phyloP scores from a whole-genome alignment of 2,888 invertebrate species.

The Parthenolecanium corni region DNA sequence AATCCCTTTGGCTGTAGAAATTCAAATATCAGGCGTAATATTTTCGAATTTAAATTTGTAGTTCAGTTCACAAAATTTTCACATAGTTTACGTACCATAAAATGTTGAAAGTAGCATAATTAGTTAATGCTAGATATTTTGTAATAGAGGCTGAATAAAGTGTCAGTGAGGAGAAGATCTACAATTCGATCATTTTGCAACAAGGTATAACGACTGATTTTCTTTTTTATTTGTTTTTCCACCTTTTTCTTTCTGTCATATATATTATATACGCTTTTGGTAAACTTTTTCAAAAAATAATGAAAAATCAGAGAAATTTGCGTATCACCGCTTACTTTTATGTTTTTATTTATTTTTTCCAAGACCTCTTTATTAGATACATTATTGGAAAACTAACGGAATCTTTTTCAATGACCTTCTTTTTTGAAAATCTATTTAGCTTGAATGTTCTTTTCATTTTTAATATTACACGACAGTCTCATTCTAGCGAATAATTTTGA shows the following conservation, averaged over 20 bases:
- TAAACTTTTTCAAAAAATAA: neutral
- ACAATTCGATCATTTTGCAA: constrained; percentile 26
- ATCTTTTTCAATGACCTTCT: too few relatives aligned
- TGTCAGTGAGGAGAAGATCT: constrained; percentile 27
- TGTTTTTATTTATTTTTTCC: neutral
- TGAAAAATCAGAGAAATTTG: neutral
- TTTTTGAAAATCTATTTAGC: too few relatives aligned
- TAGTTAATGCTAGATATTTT: constrained; percentile 10
- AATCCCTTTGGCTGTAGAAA: too few relatives aligned
- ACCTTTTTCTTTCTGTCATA: neutral
- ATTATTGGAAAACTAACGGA: too few relatives aligned
- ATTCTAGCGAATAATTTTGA: too few relatives aligned
- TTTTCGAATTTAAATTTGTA: too few relatives aligned
- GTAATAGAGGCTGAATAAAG: constrained; percentile 22
- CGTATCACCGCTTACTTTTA: neutral
- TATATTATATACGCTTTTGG: neutral
- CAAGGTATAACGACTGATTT: constrained; percentile 17
- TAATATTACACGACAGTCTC: too few relatives aligned
- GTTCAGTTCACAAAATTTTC: neutral
- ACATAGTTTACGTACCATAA: neutral
- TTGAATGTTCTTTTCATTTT: too few relatives aligned
- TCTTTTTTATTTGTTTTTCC: neutral
- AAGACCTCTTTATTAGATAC: too few relatives aligned
- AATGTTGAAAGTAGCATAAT: neutral
- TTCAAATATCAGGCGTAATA: too few relatives aligned